These are phyloP conservation scores for Eretmocerus hayati DNA, from an alignment of 2,888 invertebrate genomes.

Conservation along the genomic window DNA sequence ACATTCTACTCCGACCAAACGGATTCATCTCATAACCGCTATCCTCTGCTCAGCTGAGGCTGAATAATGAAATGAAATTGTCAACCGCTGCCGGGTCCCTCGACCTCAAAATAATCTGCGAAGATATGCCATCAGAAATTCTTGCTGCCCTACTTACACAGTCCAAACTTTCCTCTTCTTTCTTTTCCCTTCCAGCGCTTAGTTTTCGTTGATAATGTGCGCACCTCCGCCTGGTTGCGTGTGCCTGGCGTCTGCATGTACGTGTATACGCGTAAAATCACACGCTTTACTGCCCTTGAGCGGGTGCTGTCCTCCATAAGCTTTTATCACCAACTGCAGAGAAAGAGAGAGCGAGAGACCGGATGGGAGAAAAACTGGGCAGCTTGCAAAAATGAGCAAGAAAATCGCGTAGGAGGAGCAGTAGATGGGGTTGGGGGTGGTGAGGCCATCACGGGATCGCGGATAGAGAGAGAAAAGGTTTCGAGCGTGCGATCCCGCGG, in stretches of 20 bases:
- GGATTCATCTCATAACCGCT: no score
- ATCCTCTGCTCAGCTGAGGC: no score
- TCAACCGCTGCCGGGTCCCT: no score
- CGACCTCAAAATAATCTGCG: no score
- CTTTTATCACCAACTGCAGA: not conserved
- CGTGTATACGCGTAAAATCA: conserved; percentile 17
- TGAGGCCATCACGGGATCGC: no score
- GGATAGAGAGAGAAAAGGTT: conserved; percentile 3
- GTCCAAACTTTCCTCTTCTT: not conserved
- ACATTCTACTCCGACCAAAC: no score
- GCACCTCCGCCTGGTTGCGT: not conserved
- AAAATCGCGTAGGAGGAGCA: not conserved
- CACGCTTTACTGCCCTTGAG: conserved; percentile 10
- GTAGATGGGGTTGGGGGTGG: not conserved
- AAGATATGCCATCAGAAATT: no score
- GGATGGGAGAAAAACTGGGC: not conserved
- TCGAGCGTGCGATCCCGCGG: conserved; percentile 6
- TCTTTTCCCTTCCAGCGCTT: not conserved
- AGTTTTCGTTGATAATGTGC: not conserved
- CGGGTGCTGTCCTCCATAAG: not conserved
- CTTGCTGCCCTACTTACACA: not conserved
- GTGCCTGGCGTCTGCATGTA: conserved; percentile 17
- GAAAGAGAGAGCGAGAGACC: not conserved
- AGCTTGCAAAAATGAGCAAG: not conserved
- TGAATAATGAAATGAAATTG: no score